Conservation (phyloP, 2,888 invertebrate genomes). For the Drosophila imparisetae region DNA sequence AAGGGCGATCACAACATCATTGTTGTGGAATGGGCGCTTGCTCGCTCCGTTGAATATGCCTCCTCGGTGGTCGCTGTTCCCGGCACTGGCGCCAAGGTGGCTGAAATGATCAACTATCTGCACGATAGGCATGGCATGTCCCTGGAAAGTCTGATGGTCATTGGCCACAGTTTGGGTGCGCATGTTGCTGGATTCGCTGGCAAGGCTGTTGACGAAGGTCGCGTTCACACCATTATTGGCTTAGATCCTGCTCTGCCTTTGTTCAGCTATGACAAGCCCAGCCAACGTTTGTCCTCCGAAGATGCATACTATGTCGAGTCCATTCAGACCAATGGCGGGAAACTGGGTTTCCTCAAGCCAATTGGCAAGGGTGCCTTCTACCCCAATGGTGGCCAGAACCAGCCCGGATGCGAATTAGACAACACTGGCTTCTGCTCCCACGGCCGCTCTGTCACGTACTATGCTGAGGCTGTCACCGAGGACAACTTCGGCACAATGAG, state of each 20-base stretch:
- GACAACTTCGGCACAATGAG: constrained; percentile 78
- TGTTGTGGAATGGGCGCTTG: constrained; percentile 87
- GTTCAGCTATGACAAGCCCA: constrained; percentile 67
- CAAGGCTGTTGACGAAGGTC: constrained; percentile 86
- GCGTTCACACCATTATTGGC: constrained; percentile 86
- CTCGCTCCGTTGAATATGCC: constrained; percentile 86
- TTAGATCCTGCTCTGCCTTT: constrained; percentile 82
- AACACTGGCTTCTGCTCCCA: constrained; percentile 84
- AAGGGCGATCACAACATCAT: constrained; percentile 87
- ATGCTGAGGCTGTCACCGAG: constrained; percentile 83
- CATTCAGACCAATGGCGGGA: constrained; percentile 82
- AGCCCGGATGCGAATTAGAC: constrained; percentile 85
- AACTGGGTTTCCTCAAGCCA: constrained; percentile 81
- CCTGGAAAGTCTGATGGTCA: constrained; percentile 84
- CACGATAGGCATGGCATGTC: constrained; percentile 85
- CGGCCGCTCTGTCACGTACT: constrained; percentile 84
- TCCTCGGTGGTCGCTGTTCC: constrained; percentile 85
- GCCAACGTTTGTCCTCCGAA: constrained; percentile 64
- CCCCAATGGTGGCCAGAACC: constrained; percentile 86
- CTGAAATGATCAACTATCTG: constrained; percentile 82
- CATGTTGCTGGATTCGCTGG: constrained; percentile 87
- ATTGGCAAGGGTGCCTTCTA: constrained; percentile 85
- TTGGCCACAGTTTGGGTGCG: constrained; percentile 87
- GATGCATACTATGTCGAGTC: constrained; percentile 83
- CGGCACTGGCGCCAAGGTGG: constrained; percentile 74